Conservation (phyloP, 2,113 vertebrate species). For the Nipponia nippon region DNA sequence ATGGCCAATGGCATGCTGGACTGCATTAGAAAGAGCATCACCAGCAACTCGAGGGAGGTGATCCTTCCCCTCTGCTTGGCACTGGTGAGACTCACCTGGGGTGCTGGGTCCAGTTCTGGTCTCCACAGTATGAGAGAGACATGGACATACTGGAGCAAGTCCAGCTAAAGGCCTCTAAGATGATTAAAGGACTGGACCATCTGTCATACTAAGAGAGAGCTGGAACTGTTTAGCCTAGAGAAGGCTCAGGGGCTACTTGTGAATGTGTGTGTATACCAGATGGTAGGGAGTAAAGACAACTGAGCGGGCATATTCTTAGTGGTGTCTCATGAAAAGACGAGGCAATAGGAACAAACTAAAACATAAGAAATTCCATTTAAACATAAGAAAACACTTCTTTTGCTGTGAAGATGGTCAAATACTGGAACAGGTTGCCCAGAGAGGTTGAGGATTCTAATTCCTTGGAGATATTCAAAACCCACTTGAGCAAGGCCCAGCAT, state of each 20-base stretch:
- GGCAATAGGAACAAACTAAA: background rate
- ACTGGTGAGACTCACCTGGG: background rate
- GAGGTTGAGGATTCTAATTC: background rate
- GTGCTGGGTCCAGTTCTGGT: background rate
- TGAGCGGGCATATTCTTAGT: background rate
- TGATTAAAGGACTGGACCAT: background rate
- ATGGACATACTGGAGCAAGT: background rate
- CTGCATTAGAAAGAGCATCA: accelerated
- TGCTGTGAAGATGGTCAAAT: background rate
- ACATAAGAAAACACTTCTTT: background rate
- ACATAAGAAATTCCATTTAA: background rate
- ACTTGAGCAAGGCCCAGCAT: background rate
- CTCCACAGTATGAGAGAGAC: background rate
- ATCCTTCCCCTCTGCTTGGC: background rate
- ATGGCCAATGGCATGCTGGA: background rate
- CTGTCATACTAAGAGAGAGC: background rate
- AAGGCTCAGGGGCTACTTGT: background rate
- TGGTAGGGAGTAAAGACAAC: background rate
- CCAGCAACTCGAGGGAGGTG: background rate
- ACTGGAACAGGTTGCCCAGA: background rate
- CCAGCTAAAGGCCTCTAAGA: background rate
- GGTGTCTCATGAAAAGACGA: background rate
- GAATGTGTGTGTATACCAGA: background rate
- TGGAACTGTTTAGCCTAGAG: background rate
- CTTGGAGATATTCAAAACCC: background rate